Base-by-base conservation (phyloP, 2,888 invertebrate genomes). In the Machimus atricapillus region DNA sequence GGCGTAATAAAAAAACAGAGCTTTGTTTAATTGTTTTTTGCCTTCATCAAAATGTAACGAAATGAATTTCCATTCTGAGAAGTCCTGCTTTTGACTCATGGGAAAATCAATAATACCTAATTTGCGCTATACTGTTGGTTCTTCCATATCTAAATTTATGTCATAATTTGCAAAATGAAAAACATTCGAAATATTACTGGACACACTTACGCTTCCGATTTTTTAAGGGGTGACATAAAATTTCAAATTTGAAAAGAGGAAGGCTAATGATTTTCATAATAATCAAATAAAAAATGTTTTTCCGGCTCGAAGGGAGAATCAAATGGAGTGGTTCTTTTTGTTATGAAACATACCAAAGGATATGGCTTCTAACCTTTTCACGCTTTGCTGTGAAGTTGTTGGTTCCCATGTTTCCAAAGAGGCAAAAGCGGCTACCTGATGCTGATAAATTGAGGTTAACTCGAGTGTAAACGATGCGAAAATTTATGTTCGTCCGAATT, bases 241-340 rank as follows among this genome's bases (percentile, higher is more conserved):
- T 46, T 43, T 43, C 14, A 58, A 9, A 6, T 58, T 66, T 66
- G 23, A 12, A 66, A 66, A 12, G 9, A 66, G 12, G 23, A 23
- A 8, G n/a, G 66, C 19, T 66, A 66, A 66, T 85, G 73, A 87
- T 87, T 87, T 76, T 58, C 66, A 87, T 85, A 87, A 87, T 85
- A 85, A 85, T 87, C 79, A 87, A 85, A 85, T 87, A 85, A 85
- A 87, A 87, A 87, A 40, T 78, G 73, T 58, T 56, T 85, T 85
- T 85, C 58, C 27, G 12, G 19, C 23, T 9, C 27, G 66, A 27
- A 66, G 66, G 66, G 66, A 66, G 27, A 66, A 14, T 19, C 23
- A 9, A 23, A 66, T n/a, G 52, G 16, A 52, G n/a, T 52, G n/a
- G 52, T 52, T 52, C n/a, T 52, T 52, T n/a, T 52, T 19, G 52